These are phyloP conservation scores for Diprion similis DNA, from an alignment of 1,140 invertebrate species.

Conservation along the genomic window DNA sequence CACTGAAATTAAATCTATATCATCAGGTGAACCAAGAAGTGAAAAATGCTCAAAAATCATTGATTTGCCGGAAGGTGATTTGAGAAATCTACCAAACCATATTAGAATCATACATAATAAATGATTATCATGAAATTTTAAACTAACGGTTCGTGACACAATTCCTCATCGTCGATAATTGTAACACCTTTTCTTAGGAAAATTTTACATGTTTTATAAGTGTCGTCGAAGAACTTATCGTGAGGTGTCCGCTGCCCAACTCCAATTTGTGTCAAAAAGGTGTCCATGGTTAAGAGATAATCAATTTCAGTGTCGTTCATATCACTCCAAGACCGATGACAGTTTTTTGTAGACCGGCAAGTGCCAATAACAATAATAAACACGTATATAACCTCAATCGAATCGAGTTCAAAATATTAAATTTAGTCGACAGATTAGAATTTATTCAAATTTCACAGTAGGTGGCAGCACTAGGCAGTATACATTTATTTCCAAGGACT, in stretches of 20 bases:
- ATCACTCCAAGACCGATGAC: too few species aligned
- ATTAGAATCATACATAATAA: background rate
- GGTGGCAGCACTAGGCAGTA: too few species aligned
- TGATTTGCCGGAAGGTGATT: too few species aligned
- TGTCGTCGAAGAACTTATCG: slow-evolving; percentile 53
- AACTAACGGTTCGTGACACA: slow-evolving; percentile 47
- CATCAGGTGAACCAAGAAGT: background rate
- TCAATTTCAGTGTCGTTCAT: too few species aligned
- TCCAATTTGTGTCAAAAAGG: slow-evolving; percentile 43
- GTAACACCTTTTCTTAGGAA: slow-evolving; percentile 51
- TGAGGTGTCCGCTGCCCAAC: slow-evolving; percentile 46
- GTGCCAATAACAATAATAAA: too few species aligned
- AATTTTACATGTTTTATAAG: slow-evolving; percentile 49
- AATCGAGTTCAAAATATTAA: too few species aligned
- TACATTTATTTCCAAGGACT: too few species aligned
- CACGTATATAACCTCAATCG: too few species aligned
- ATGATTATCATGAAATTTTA: slow-evolving; percentile 9
- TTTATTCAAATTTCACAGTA: too few species aligned
- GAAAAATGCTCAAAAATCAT: background rate
- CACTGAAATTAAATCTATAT: slow-evolving; percentile 43
- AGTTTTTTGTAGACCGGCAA: too few species aligned
- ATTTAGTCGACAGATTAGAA: too few species aligned
- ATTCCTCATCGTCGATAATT: slow-evolving; percentile 55
- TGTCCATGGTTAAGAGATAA: slow-evolving; percentile 27
- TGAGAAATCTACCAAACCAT: slow-evolving; percentile 21